Percentiles rank a stretch among this genome's conserved stretches.
Evolutionary conservation across 2,113 vertebrate genomes (phyloP).

Genomic region (Chauna torquata): DNA sequence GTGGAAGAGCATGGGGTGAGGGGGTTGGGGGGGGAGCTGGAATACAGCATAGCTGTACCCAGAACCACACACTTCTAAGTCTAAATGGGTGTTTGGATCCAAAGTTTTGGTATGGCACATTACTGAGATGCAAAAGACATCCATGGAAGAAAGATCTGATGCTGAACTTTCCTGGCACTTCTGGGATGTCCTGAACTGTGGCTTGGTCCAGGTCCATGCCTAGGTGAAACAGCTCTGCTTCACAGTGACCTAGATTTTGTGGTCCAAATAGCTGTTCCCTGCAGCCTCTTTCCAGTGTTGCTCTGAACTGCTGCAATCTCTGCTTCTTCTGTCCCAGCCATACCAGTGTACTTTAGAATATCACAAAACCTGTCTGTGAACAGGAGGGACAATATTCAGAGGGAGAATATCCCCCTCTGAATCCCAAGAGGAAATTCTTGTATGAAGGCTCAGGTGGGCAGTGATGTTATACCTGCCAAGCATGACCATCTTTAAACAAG

Average conservation of each 20-base stretch:
- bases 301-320: not conserved
- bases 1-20: accelerated
- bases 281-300: not conserved
- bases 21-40: not conserved
- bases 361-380: no score
- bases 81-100: not conserved
- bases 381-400: no score
- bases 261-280: not conserved
- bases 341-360: not conserved
- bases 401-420: no score
- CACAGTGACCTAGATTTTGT: not conserved
- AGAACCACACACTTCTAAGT: not conserved
- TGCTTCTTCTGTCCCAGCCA: not conserved
- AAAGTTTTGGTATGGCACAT: not conserved
- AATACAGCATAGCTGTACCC: not conserved
- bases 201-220: not conserved
- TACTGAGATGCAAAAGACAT: not conserved
- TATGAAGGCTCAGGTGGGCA: not conserved
- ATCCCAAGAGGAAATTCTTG: not conserved
- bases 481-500: not conserved
- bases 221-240: not conserved
- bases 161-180: accelerated
- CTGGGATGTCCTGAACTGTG: not conserved
- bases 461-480: not conserved
- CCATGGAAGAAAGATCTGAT: not conserved